Conservation (phyloP, 2,888 invertebrate genomes). For the Pandemis cinnamomeana region DNA sequence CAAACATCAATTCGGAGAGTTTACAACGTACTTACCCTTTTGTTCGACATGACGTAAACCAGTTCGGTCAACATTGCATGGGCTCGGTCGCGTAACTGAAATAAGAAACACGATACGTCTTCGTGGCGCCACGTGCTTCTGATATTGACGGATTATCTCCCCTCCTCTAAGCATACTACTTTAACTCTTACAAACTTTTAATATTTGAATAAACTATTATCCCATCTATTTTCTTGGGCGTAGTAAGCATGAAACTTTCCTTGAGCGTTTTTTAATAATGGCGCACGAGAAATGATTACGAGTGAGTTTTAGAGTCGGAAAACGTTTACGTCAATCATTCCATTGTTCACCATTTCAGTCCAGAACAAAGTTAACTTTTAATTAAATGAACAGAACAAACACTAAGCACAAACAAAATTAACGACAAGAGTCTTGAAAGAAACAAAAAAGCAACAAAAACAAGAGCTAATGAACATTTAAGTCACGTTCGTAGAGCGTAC, state of each 20-base stretch:
- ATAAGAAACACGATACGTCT: slow-evolving; percentile 54
- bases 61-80: slow-evolving; percentile 39
- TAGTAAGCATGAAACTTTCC: not conserved
- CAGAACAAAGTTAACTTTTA: slow-evolving; percentile 20
- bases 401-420: slow-evolving; percentile 29
- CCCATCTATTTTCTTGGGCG: not conserved
- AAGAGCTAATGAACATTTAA: slow-evolving; percentile 25
- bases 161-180: slow-evolving; percentile 52
- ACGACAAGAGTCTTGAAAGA: slow-evolving; percentile 17
- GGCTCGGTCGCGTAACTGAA: slow-evolving; percentile 40
- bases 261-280: not conserved
- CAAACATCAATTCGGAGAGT: slow-evolving; percentile 39
- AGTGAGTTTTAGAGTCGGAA: not conserved
- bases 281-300: not conserved
- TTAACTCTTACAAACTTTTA: slow-evolving; percentile 32
- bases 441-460: slow-evolving; percentile 25
- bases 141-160: slow-evolving; percentile 66
- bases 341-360: not conserved
- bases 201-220: slow-evolving; percentile 17
- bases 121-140: slow-evolving; percentile 56
- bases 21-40: slow-evolving; percentile 41
- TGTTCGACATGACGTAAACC: slow-evolving; percentile 42
- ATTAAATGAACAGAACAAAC: slow-evolving; percentile 27
- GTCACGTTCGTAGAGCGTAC: slow-evolving; percentile 27
- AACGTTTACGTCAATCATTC: slow-evolving; percentile 21